phyloP scores from a whole-genome alignment of 64 coral and sea anemone genomes.

The Catalaphyllia jardinei region DNA sequence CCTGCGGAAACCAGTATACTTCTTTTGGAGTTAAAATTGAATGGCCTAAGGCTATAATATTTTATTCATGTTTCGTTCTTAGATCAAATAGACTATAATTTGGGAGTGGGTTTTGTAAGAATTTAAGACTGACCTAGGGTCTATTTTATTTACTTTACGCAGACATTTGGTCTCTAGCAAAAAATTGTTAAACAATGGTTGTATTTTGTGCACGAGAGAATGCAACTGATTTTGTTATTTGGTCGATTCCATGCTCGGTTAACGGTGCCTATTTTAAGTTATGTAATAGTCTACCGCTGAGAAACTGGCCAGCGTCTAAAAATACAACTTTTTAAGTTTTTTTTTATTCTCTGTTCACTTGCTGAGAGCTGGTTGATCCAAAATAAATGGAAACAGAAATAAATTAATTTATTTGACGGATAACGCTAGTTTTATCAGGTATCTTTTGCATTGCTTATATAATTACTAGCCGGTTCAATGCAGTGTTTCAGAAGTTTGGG shows the following conservation, averaged over 20 bases:
- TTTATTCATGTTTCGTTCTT: not conserved
- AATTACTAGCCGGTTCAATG: no score
- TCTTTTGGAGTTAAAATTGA: not conserved
- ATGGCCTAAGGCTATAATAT: not conserved
- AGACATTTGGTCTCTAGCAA: no score
- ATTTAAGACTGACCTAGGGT: not conserved
- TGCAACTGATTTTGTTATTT: not conserved
- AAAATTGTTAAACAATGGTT: no score
- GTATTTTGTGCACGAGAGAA: not conserved
- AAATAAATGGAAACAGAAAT: not conserved
- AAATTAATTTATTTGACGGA: no score
- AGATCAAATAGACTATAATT: not conserved
- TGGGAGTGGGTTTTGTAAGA: not conserved
- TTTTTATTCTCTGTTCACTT: not conserved
- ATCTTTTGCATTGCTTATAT: no score
- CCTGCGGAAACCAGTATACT: not conserved
- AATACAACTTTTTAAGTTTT: not conserved
- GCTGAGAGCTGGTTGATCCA: not conserved
- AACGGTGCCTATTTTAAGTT: not conserved
- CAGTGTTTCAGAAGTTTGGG: no score
- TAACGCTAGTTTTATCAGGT: no score
- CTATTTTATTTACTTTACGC: no score
- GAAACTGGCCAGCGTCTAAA: not conserved
- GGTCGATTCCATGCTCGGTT: not conserved
- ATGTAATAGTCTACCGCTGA: not conserved